Base-by-base conservation (phyloP, 2,888 invertebrate genomes). In the Liopterus haemorrhoidalis region DNA sequence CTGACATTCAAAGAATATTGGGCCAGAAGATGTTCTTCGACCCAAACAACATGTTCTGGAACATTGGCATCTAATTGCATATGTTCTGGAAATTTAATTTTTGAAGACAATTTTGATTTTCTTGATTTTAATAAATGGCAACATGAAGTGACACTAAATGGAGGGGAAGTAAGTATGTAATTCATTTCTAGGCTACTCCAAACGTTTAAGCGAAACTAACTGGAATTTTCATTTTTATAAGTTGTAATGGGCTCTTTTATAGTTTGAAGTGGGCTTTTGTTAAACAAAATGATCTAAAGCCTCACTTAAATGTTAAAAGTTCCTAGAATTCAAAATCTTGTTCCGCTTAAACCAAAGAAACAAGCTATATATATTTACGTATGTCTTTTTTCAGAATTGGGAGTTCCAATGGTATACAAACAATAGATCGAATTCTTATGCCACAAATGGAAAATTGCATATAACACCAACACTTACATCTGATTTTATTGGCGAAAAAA, bases 331-430 rank as follows among this genome's bases (percentile, higher is more conserved):
- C n/a, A n/a, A n/a, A n/a, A n/a, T n/a, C n/a, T n/a, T n/a, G n/a
- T n/a, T n/a, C n/a, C n/a, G n/a, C n/a, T n/a, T n/a, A n/a, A n/a
- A n/a, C n/a, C n/a, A n/a, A n/a, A n/a, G n/a, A n/a, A n/a, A n/a
- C n/a, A n/a, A n/a, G n/a, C n/a, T 19, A 12, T 15, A 36, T 28
- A 9, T 5, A 28, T 22, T 22, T 22, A 8, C 8, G 4, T 11
- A 37, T 12, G 12, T 6, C 50, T 27, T 53, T 50, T 67, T 64
- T 21, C 59, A 79, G 79, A 82, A 82, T 62, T 78, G 79, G 78
- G 81, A 82, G 61, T 83, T 82, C 64, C 78, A 83, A 63, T 78
- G 78, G 67, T 82, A 81, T 62, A 72, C 64, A 54, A 82, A 83
- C 67, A 81, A 81, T 61, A 71, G 82, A 18, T 68, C 74, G 1